Conservation (phyloP, 2,797 vertebrate species). For the Mus minutoides region DNA sequence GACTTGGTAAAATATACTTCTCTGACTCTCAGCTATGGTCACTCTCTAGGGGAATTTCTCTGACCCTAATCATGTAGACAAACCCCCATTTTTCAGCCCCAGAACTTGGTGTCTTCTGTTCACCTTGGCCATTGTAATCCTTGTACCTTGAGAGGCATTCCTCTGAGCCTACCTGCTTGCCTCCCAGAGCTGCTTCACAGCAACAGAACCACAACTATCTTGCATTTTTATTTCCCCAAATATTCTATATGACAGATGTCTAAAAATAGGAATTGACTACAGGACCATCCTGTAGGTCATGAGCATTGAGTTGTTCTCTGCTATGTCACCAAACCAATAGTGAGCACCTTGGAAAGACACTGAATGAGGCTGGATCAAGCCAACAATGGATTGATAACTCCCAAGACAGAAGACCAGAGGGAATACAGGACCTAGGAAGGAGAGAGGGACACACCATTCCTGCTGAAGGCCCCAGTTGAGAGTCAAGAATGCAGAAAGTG, state of each 20-base stretch:
- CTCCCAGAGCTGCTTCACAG: background rate
- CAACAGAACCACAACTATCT: background rate
- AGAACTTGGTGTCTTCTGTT: background rate
- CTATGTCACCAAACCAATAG: background rate
- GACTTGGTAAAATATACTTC: background rate
- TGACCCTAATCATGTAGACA: background rate
- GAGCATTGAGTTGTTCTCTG: background rate
- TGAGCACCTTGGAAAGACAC: background rate
- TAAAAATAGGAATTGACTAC: background rate
- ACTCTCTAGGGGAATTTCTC: background rate
- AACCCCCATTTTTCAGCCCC: background rate
- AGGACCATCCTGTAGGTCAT: background rate
- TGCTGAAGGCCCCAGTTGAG: background rate
- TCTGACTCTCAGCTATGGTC: background rate
- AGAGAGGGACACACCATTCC: background rate
- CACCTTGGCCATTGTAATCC: rapidly evolving
- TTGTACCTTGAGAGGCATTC: background rate
- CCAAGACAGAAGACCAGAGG: background rate
- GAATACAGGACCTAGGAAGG: background rate
- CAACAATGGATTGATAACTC: too few relatives aligned
- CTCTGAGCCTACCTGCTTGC: background rate
- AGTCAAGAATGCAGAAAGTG: background rate
- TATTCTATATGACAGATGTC: background rate
- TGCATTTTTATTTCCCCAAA: background rate
- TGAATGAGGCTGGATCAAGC: background rate